These are phyloP conservation scores for Campopleginae sp. DNA, from an alignment of 2,888 invertebrate genomes.

Conservation along the genomic window DNA sequence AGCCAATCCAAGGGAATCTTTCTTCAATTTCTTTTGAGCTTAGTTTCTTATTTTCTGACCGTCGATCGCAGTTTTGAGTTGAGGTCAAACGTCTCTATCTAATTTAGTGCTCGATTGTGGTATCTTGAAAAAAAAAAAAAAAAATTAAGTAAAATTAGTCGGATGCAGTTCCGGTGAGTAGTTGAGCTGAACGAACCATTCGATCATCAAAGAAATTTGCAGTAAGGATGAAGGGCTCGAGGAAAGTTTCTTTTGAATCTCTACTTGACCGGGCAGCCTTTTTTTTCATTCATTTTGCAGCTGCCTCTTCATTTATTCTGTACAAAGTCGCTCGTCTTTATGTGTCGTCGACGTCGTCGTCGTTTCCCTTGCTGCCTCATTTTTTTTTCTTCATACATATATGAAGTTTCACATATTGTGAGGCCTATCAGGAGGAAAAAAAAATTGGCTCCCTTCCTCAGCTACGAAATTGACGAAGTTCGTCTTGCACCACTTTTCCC, in stretches of 20 bases:
- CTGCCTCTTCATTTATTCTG: constrained; percentile 58
- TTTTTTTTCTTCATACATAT: background rate
- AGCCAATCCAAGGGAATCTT: background rate
- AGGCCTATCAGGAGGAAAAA: constrained; percentile 46
- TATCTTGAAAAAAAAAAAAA: background rate
- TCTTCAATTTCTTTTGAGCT: background rate
- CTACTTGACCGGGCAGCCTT: constrained; percentile 40
- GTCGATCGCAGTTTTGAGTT: background rate
- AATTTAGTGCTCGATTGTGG: background rate
- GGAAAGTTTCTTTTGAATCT: constrained; percentile 18
- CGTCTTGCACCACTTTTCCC: constrained; percentile 51
- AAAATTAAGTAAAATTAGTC: background rate
- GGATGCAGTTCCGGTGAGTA: background rate
- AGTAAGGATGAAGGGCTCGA: constrained; percentile 8
- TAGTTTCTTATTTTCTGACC: background rate
- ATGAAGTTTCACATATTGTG: constrained; percentile 9
- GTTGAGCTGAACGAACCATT: constrained; percentile 17
- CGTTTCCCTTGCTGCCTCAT: background rate
- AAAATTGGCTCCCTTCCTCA: constrained; percentile 58
- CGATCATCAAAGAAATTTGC: constrained; percentile 33
- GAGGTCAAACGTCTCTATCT: background rate
- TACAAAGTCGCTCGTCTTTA: constrained; percentile 62
- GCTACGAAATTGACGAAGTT: constrained; percentile 70
- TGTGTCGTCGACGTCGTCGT: constrained; percentile 28
- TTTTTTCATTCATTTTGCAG: constrained; percentile 24